A percentile compares a stretch with the other conserved stretches of the same genome.
phyloP scores from a whole-genome alignment of 1,140 invertebrate genomes.

The Augochlora pura region DNA sequence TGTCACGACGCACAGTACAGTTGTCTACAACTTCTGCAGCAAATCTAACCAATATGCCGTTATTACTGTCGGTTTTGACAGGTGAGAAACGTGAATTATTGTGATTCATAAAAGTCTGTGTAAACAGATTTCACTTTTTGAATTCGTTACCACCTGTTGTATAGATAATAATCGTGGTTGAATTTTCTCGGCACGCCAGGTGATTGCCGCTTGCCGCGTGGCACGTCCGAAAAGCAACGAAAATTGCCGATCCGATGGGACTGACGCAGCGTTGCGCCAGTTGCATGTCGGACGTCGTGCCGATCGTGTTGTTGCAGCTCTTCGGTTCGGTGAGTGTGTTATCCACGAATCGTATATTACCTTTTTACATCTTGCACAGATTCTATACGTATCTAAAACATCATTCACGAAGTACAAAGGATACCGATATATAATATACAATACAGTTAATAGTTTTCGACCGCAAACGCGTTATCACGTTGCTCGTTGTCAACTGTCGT shows the following conservation, averaged over 20 bases:
- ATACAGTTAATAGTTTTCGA: too few relatives aligned
- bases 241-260: constrained; percentile 43
- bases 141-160: constrained; percentile 31
- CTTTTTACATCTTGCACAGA: neutral
- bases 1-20: too few relatives aligned
- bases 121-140: neutral
- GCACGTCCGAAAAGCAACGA: constrained; percentile 50
- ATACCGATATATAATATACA: too few relatives aligned
- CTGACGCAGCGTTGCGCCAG: constrained; percentile 39
- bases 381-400: neutral
- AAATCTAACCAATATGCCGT: too few relatives aligned
- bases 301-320: constrained; percentile 18
- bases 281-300: constrained; percentile 49
- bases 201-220: constrained; percentile 61
- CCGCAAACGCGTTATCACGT: too few relatives aligned
- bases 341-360: neutral
- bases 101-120: neutral
- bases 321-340: constrained; percentile 43
- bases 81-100: neutral
- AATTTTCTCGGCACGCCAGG: constrained; percentile 22
- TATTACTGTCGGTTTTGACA: too few relatives aligned
- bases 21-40: too few relatives aligned
- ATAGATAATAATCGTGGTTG: constrained; percentile 13
- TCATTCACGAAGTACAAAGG: too few relatives aligned
- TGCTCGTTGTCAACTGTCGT: neutral